These are phyloP conservation scores for Gymnogyps californianus DNA, from an alignment of 2,113 vertebrate species.

Conservation along the genomic window DNA sequence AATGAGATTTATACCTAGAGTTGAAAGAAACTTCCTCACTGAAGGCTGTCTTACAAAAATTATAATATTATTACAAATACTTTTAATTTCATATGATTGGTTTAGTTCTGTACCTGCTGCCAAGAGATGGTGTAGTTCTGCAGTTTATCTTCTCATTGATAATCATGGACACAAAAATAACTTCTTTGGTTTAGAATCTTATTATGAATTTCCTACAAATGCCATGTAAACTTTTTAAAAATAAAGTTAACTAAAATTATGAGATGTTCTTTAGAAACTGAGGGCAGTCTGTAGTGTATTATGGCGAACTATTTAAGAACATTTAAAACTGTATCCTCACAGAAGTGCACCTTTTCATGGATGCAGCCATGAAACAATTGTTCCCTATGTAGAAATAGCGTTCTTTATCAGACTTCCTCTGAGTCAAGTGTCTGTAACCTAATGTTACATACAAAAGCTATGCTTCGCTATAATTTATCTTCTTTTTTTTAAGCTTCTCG, in stretches of 20 bases:
- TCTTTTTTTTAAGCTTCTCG: neutral
- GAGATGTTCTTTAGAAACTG: neutral
- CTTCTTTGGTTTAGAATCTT: neutral
- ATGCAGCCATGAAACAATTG: neutral
- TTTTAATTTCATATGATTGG: neutral
- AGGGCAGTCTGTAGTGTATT: neutral
- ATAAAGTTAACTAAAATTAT: neutral
- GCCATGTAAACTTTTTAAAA: neutral
- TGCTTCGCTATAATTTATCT: neutral
- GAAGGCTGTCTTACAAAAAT: neutral
- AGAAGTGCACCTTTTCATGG: neutral
- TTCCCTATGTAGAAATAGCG: neutral
- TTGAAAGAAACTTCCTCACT: neutral
- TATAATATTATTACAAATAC: neutral
- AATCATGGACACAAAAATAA: neutral
- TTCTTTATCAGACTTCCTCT: neutral
- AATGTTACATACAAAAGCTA: neutral
- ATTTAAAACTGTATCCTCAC: neutral
- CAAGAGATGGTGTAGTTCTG: neutral
- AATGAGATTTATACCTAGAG: neutral
- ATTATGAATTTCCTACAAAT: neutral
- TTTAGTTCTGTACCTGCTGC: neutral
- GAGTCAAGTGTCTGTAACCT: neutral
- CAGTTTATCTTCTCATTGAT: neutral
- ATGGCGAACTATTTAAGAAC: neutral